Evolutionary conservation across 2,888 invertebrate species (phyloP).

Genomic region (Drosophila nr. perissopoda): DNA sequence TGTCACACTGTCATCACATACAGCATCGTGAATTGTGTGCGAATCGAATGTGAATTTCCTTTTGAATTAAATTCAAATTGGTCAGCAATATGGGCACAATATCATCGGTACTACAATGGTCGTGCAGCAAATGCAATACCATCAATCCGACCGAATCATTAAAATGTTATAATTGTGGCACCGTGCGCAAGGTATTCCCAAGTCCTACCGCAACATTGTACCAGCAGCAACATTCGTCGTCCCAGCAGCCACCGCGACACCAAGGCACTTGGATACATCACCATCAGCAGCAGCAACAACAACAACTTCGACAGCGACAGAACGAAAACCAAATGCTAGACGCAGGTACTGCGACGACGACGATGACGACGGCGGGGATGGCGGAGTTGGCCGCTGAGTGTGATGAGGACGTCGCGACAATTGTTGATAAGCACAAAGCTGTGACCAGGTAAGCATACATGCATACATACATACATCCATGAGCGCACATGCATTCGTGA

Average conservation of each 20-base stretch:
- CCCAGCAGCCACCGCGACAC: constrained; percentile 43
- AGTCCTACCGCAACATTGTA: constrained; percentile 73
- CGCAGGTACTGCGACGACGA: constrained; percentile 8
- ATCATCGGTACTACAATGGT: constrained; percentile 97
- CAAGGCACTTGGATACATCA: constrained; percentile 58
- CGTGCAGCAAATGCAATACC: constrained; percentile 94
- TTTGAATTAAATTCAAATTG: constrained; percentile 35
- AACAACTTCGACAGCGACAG: constrained; percentile 31
- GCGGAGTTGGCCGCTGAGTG: constrained; percentile 55
- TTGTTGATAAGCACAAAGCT: constrained; percentile 66
- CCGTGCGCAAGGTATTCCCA: constrained; percentile 86
- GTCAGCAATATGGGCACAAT: constrained; percentile 91
- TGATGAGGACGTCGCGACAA: constrained; percentile 58
- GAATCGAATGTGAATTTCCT: constrained; percentile 50
- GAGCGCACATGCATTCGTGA: background rate
- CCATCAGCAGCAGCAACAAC: constrained; percentile 44
- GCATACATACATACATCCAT: constrained; percentile 2
- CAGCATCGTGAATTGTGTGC: constrained; percentile 50
- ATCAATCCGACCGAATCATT: constrained; percentile 95
- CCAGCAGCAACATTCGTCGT: constrained; percentile 53
- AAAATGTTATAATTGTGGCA: constrained; percentile 93
- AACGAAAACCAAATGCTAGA: constrained; percentile 37
- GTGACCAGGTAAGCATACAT: constrained; percentile 58
- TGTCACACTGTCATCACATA: constrained; percentile 23
- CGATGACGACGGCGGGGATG: constrained; percentile 20